Conservation (phyloP, 2,113 vertebrate genomes). For the Spilogale gracilis region DNA sequence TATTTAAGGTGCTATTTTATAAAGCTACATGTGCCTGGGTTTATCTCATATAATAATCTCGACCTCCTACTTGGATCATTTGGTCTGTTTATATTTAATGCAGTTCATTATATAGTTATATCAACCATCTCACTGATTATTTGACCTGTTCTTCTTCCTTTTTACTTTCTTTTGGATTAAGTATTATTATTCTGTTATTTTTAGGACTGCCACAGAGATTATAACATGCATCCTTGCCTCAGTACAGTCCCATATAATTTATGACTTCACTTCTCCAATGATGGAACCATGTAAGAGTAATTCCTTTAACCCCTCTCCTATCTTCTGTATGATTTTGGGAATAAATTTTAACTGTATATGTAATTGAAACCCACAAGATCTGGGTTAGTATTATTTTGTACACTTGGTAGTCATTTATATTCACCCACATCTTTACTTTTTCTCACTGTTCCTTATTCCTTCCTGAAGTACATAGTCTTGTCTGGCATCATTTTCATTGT, state of each 20-base stretch:
- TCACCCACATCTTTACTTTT: not conserved
- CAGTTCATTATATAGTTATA: not conserved
- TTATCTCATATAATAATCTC: constrained; percentile 23
- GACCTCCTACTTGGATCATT: constrained; percentile 6
- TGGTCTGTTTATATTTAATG: constrained; percentile 41
- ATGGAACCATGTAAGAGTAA: not conserved
- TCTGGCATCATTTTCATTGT: not conserved
- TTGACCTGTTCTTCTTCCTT: not conserved
- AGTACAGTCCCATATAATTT: not conserved
- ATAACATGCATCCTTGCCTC: not conserved
- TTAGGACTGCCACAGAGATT: not conserved
- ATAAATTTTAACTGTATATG: not conserved
- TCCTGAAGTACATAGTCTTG: not conserved
- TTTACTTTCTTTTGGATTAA: not conserved
- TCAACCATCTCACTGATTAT: not conserved
- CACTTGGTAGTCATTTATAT: not conserved
- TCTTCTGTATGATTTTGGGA: not conserved
- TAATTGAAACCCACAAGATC: not conserved
- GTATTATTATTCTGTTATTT: not conserved
- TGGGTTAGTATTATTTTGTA: not conserved
- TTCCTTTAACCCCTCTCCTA: not conserved
- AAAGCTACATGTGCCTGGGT: not conserved
- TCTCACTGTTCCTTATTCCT: not conserved
- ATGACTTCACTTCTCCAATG: not conserved
- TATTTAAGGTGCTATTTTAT: not conserved